Base-by-base conservation (phyloP, 2,888 invertebrate species). In the Perdita meconis region DNA sequence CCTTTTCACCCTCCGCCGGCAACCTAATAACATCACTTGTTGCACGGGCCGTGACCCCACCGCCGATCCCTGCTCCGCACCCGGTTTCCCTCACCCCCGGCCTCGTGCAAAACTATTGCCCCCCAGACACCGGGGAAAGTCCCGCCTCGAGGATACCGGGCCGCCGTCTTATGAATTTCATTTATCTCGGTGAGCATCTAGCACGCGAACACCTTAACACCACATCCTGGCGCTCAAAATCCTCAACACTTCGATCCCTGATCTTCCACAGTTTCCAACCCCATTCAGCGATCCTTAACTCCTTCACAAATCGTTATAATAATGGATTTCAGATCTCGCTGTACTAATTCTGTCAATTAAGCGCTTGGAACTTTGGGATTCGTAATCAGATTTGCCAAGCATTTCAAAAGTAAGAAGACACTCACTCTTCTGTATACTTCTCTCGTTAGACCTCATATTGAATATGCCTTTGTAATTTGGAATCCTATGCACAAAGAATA, bases 21-120 rank as follows among this genome's bases (percentile, higher is more conserved):
- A 87, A 90, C 89, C 91, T 92, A 91, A 92, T 92, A 92, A 91
- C 89, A 88, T 91, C 92, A 92, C 92, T 92, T 92, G 92, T 92
- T 92, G 92, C 92, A 84, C 85, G 75, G 66, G 60, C 77, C 66
- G 69, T 76, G 81, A 81, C 81, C 77, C 66, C 74, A 26, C 76
- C 67, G 42, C 65, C 44, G 64, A 67, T 63, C 24, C 71, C 60
- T 6, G 59, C 53, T 24, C 75, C 56, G 22, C 26, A 19, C 19
- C 19, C 22, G 55, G 19, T 36, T 56, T 19, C 12, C 36, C 30
- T 13, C n/a, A 53, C 55, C 56, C 24, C 19, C 65, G 78, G 61
- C 57, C 82, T 55, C 53, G 57, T 26, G 82, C 80, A 68, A 84
- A 86, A 87, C 86, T 87, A 86, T 83, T 83, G 82, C 80, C 59